Evolutionary conservation across 1,140 invertebrate species (phyloP).

Genomic region (Heterodera carotae): DNA sequence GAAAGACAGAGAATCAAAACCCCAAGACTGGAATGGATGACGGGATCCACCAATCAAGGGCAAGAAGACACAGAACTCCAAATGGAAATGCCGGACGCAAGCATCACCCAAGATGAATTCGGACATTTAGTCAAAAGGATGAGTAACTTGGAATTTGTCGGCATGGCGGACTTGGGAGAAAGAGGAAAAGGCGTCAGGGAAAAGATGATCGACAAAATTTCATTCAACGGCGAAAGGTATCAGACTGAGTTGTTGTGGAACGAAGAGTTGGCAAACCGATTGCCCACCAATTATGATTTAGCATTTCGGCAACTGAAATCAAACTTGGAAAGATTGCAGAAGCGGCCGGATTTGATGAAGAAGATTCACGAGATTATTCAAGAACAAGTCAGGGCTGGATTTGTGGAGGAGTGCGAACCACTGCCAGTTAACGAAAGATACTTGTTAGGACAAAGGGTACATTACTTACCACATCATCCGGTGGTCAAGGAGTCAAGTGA

Average conservation of each 20-base stretch:
- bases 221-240: neutral
- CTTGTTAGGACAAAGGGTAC: neutral
- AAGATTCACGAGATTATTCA: neutral
- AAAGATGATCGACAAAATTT: neutral
- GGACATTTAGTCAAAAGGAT: too few species aligned
- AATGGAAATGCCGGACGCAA: neutral
- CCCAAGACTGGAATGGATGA: neutral
- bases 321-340: neutral
- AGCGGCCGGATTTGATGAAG: neutral
- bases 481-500: neutral
- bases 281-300: neutral
- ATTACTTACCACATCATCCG: constrained; percentile 4
- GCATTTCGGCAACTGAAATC: neutral
- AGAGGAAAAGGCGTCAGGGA: neutral
- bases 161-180: neutral
- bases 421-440: too few species aligned
- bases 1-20: neutral
- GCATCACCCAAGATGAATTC: too few species aligned
- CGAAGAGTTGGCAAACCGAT: neutral
- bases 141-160: neutral
- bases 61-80: neutral
- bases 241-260: constrained; percentile 7
- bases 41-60: neutral
- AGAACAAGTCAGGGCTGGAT: neutral
- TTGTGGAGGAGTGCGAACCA: too few species aligned